Evolutionary conservation across 2,113 vertebrate genomes (phyloP).

Genomic region (Strix uralensis): DNA sequence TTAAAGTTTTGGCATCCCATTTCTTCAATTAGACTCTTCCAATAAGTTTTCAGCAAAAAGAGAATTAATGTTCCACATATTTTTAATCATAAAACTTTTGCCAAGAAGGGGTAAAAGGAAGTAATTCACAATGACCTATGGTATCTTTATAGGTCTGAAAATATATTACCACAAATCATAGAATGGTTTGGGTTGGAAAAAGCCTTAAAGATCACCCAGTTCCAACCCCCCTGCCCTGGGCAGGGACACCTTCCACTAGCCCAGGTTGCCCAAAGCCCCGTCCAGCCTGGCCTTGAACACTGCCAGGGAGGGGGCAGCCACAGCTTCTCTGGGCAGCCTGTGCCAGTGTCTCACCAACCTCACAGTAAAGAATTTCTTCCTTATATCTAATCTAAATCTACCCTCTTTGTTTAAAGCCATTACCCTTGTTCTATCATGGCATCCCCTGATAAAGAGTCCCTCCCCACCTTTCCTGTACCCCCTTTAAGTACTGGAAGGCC

Average conservation of each 20-base stretch:
- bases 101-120: not conserved
- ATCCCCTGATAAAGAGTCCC: not conserved
- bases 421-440: not conserved
- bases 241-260: not conserved
- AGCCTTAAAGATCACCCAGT: not conserved
- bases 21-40: slow-evolving; percentile 22
- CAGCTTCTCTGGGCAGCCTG: not conserved
- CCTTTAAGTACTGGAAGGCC: not conserved
- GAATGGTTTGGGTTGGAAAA: not conserved
- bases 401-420: not conserved
- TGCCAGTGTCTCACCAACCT: not conserved
- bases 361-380: not conserved
- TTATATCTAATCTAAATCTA: not conserved
- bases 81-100: not conserved
- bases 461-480: not conserved
- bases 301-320: not conserved
- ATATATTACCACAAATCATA: accelerated
- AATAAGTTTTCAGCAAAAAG: slow-evolving; percentile 1
- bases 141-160: not conserved
- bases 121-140: not conserved
- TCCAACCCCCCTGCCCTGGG: not conserved
- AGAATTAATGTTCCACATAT: not conserved
- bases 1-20: slow-evolving; percentile 7
- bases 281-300: no score
- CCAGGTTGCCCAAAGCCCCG: no score